A percentile compares a stretch with the other conserved stretches of the same genome.
Conservation (phyloP, 2,888 invertebrate genomes). For the Cremastinae sp. region DNA sequence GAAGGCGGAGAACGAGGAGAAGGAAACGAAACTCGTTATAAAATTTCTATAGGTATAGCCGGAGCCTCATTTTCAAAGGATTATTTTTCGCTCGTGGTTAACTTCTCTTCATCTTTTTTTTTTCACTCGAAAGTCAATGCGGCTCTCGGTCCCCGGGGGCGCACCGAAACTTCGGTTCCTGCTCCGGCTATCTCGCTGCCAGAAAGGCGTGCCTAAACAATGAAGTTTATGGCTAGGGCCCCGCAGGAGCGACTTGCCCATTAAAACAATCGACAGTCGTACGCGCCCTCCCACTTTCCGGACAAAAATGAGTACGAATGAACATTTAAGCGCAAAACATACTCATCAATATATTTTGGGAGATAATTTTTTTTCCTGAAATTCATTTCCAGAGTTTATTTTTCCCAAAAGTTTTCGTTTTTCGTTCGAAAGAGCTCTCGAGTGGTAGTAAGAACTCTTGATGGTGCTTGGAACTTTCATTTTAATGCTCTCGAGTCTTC, state of each 20-base stretch:
- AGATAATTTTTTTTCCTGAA: too few relatives aligned
- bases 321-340: background rate
- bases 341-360: too few relatives aligned
- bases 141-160: constrained; percentile 56
- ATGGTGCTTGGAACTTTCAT: constrained; percentile 62
- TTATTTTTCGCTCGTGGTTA: constrained; percentile 55
- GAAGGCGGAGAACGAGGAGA: background rate
- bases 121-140: constrained; percentile 9
- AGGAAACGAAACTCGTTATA: constrained; percentile 45
- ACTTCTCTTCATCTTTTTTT: constrained; percentile 14
- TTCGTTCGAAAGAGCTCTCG: too few relatives aligned
- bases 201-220: constrained; percentile 78
- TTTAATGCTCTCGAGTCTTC: constrained; percentile 62
- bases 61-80: constrained; percentile 59
- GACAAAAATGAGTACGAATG: constrained; percentile 51
- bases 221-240: constrained; percentile 77
- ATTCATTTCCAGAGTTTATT: background rate
- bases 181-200: constrained; percentile 49
- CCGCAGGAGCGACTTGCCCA: constrained; percentile 66
- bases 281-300: constrained; percentile 75
- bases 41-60: constrained; percentile 41
- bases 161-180: constrained; percentile 39
- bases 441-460: too few relatives aligned
- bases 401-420: constrained; percentile 5
- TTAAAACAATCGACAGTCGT: constrained; percentile 78